phyloP scores from a whole-genome alignment of 2,888 invertebrate genomes.

The Odontothrips loti region DNA sequence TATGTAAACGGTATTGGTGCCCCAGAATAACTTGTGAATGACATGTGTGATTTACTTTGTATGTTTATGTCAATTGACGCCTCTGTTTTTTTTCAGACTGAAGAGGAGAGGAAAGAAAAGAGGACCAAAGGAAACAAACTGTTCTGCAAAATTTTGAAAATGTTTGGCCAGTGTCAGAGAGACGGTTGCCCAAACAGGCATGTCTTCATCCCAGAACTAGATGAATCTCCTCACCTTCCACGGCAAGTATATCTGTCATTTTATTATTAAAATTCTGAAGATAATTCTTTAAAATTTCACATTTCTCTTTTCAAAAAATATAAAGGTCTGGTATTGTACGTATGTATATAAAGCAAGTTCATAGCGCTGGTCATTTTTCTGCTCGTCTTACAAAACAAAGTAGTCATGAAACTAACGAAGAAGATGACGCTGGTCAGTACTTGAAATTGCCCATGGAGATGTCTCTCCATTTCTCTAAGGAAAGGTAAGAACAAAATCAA shows the following conservation, averaged over 20 bases:
- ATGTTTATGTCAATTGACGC: slow-evolving; percentile 35
- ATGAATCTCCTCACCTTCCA: slow-evolving; percentile 47
- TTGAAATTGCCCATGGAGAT: background rate
- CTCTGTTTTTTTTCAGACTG: slow-evolving; percentile 41
- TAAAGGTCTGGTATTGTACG: slow-evolving; percentile 52
- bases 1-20: slow-evolving; percentile 43
- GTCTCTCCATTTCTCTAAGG: background rate
- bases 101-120: slow-evolving; percentile 46
- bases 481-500: slow-evolving; percentile 28
- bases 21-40: background rate
- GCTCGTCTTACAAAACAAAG: slow-evolving; percentile 54
- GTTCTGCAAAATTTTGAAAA: slow-evolving; percentile 58
- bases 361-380: slow-evolving; percentile 59
- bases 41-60: background rate
- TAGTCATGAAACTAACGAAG: slow-evolving; percentile 39
- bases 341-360: slow-evolving; percentile 55
- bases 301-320: slow-evolving; percentile 31
- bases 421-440: background rate
- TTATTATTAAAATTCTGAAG: background rate
- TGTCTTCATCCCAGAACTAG: slow-evolving; percentile 53
- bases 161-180: slow-evolving; percentile 61
- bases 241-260: slow-evolving; percentile 44
- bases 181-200: slow-evolving; percentile 61
- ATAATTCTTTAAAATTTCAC: background rate
- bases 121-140: slow-evolving; percentile 49